Conservation (phyloP, 2,113 vertebrate genomes). For the Sapayoa aenigma region DNA sequence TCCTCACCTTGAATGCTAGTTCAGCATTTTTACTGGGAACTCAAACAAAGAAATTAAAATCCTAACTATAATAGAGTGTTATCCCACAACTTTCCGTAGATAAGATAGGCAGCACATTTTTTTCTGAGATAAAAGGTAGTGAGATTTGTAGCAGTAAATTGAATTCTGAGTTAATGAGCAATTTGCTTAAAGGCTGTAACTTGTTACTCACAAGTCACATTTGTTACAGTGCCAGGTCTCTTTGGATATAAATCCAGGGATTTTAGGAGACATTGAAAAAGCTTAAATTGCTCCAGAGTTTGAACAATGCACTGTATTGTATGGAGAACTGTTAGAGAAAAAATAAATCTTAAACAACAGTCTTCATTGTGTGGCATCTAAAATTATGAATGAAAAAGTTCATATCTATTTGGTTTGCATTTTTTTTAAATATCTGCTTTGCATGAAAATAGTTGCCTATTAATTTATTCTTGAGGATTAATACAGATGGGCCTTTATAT, state of each 20-base stretch:
- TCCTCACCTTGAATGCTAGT: background rate
- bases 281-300: conserved; percentile 57
- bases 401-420: conserved; percentile 45
- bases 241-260: conserved; percentile 70
- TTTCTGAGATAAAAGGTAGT: background rate
- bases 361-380: conserved; percentile 25
- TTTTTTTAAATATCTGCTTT: conserved; percentile 65
- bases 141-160: conserved; percentile 21
- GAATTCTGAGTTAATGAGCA: conserved; percentile 55
- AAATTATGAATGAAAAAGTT: conserved; percentile 66
- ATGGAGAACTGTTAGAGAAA: conserved; percentile 34
- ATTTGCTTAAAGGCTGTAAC: conserved; percentile 68
- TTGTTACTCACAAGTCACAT: conserved; percentile 65
- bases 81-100: background rate
- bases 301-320: conserved; percentile 66
- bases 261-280: conserved; percentile 68
- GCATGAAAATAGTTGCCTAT: conserved; percentile 64
- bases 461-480: conserved; percentile 64
- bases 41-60: background rate
- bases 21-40: conserved; percentile 16
- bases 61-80: background rate
- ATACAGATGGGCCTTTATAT: conserved; percentile 57
- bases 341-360: conserved; percentile 38
- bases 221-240: conserved; percentile 62
- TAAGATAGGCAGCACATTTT: background rate